Evolutionary conservation across 1,140 invertebrate genomes (phyloP), one percentile per base, ranked within the genome.

Genomic region (Leptinotarsa defecta): DNA sequence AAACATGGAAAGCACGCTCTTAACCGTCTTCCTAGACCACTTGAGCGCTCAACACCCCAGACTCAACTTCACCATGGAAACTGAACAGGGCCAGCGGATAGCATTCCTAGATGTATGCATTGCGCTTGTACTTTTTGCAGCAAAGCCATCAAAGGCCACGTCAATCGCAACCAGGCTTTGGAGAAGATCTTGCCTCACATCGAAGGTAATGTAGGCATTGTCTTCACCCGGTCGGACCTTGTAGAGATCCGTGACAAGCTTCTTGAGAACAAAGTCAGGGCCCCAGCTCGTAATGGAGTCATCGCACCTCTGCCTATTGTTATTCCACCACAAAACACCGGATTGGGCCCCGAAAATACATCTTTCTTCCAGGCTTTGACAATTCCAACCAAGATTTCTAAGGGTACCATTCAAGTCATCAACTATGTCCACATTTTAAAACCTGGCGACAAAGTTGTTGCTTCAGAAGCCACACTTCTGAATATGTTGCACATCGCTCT

Each of bases 401-500:
- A 98, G 91, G 98, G 89, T 79, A 99, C 96, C 77, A 99, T 99
- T 95, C 98, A 99, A 98, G 99, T 99, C 87, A 95, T 99, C 88
- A 98, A 98, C 84, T 97, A 99, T 88, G 96, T 99, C n/a, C 94
- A 97, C 85, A 95, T 95, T 84, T 86, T 99, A 86, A 98, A 98
- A 88, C 94, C 94, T 70, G 97, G 97, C 63, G 98, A 99, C 22
- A 22, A 96, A 88, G 98, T 99, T 57, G 98, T 98, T 84, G 95
- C 97, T 86, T 98, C 96, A 52, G 98, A 99, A 89, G 96, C 98
- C 24, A 98, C 98, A 15, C 92, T 99, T 67, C 89, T 99, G 73
- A 99, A 99, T 90, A 99, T 99, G 98, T 92, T 99, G 89, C 98
- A 98, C 90, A 98, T 99, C 86, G 99, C 96, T 86, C 98, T 98